These are phyloP conservation scores for Leucophenga montana DNA, from an alignment of 2,888 invertebrate genomes.

Conservation along the genomic window DNA sequence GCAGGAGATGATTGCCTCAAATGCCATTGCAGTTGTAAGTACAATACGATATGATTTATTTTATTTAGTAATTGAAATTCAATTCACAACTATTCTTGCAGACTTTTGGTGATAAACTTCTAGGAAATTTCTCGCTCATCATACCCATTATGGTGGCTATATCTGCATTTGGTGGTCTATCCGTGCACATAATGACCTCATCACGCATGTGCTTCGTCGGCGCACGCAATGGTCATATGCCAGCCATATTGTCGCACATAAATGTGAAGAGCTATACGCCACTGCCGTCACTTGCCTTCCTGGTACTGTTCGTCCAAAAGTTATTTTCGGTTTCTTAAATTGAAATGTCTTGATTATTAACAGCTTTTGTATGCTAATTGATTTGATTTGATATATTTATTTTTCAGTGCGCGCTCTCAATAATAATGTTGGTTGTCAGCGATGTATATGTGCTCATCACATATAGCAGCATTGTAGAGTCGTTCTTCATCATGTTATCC, in stretches of 20 bases:
- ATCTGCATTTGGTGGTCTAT: slow-evolving; percentile 93
- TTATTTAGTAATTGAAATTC: no score
- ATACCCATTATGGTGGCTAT: slow-evolving; percentile 95
- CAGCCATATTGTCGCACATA: slow-evolving; percentile 84
- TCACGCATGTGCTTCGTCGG: slow-evolving; percentile 93
- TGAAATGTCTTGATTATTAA: slow-evolving; percentile 1
- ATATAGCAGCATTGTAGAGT: slow-evolving; percentile 93
- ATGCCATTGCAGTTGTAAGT: slow-evolving; percentile 96
- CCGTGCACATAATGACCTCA: slow-evolving; percentile 96
- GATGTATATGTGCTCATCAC: slow-evolving; percentile 91
- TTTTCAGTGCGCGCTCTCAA: slow-evolving; percentile 84
- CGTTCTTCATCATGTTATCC: slow-evolving; percentile 91
- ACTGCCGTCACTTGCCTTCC: slow-evolving; percentile 85
- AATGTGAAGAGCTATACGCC: slow-evolving; percentile 85
- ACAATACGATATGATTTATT: no score
- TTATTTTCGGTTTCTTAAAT: background rate
- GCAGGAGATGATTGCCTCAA: slow-evolving; percentile 86
- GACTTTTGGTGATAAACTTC: slow-evolving; percentile 87
- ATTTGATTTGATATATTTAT: slow-evolving; percentile 33
- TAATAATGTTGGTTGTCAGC: slow-evolving; percentile 87
- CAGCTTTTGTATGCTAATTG: slow-evolving; percentile 38
- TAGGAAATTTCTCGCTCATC: slow-evolving; percentile 83
- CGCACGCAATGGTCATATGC: slow-evolving; percentile 92
- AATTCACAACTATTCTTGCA: slow-evolving; percentile 66
- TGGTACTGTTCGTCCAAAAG: slow-evolving; percentile 75